Base-by-base conservation (phyloP, 2,797 vertebrate species). In the Acomys russatus region DNA sequence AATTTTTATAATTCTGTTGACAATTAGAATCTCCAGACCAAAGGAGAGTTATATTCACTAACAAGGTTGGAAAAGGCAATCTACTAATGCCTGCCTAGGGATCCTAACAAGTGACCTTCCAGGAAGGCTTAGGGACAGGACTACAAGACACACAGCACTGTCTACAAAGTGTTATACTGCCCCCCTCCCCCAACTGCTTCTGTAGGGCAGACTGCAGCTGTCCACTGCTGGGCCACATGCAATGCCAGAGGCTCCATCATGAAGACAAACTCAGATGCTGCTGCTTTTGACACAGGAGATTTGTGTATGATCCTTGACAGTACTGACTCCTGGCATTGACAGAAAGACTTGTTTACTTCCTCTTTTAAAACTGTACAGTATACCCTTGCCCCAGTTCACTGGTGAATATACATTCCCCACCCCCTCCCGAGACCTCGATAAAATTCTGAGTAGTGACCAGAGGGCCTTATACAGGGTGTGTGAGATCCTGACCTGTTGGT, bases 401-500 rank as follows among this genome's bases (percentile, higher is more conserved):
- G 10, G 30, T 28, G 7, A 82, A 79, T 85, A 28, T 33, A 28
- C 15, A 22, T 87, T 91, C 68, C 44, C 56, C 25, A 22, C 68
- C 70, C 20, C 71, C 30, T 28, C 51, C 18, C 2, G 61, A 92
- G 86, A 82, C 76, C 44, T 68, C 54, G 30, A 63, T 64, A 49
- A 92, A 44, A 64, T 54, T 44, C 35, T 85, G 12, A 61, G 38
- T 76, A 80, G 30, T 86, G 64, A 74, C 38, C 25, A 63, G 44
- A 44, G 11, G 9, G 38, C 35, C 70, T 38, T 54, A 33, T 25
- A 33, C 2, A 74, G 1, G 23, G 76, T 8, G 1, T 30, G 7
- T 7, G 63, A 56, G 44, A 17, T 71, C 35, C 51, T 97, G 97
- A 99, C 99, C 99, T 99, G 98, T 98, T 98, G 3, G 99, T 99